phyloP scores from a whole-genome alignment of 2,888 invertebrate species.

The Epistrophe grossulariae region DNA sequence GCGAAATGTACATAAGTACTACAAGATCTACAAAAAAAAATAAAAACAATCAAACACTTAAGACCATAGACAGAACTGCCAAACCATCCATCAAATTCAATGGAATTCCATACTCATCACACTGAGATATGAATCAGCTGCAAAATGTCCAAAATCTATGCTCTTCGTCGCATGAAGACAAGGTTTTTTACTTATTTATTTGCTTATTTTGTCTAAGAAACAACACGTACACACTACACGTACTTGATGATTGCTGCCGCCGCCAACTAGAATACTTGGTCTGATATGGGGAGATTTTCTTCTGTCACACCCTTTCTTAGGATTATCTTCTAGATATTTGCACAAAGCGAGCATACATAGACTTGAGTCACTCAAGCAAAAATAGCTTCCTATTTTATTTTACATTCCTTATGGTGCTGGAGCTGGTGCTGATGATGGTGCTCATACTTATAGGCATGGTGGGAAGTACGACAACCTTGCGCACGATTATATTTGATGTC shows the following conservation, averaged over 20 bases:
- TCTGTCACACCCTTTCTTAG: slow-evolving; percentile 50
- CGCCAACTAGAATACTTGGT: slow-evolving; percentile 21
- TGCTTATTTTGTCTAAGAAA: slow-evolving; percentile 16
- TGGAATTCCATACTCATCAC: slow-evolving; percentile 41
- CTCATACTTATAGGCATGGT: slow-evolving; percentile 26
- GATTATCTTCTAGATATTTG: slow-evolving; percentile 52
- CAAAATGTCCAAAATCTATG: slow-evolving; percentile 56
- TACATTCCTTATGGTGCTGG: slow-evolving; percentile 35
- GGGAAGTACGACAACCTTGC: slow-evolving; percentile 70
- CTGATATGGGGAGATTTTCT: slow-evolving; percentile 56
- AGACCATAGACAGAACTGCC: slow-evolving; percentile 19
- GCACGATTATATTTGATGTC: slow-evolving; percentile 19
- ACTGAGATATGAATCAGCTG: slow-evolving; percentile 47
- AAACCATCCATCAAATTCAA: slow-evolving; percentile 43
- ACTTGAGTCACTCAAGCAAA: slow-evolving; percentile 66
- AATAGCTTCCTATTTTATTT: slow-evolving; percentile 63
- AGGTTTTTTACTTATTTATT: slow-evolving; percentile 14
- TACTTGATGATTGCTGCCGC: background rate
- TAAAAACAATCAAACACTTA: slow-evolving; percentile 7
- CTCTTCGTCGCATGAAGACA: slow-evolving; percentile 4
- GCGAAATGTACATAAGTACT: background rate
- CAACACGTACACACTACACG: slow-evolving; percentile 26
- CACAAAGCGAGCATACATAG: slow-evolving; percentile 41
- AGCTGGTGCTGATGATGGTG: background rate
- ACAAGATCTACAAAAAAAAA: background rate